Conservation (phyloP, 2,888 invertebrate genomes). For the Colostygia pectinataria region DNA sequence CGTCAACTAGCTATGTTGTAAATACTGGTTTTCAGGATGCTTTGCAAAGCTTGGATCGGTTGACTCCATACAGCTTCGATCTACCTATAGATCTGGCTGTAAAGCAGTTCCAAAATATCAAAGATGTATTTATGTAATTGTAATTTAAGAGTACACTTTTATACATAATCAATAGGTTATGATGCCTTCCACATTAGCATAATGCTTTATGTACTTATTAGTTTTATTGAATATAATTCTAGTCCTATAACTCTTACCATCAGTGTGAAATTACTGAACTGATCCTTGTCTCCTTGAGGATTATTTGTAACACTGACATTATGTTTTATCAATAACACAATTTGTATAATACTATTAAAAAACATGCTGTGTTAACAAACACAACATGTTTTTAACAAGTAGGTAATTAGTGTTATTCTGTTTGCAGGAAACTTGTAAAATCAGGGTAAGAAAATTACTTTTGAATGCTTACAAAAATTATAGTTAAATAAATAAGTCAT, state of each 20-base stretch:
- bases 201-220: conserved; percentile 41
- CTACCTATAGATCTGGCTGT: conserved; percentile 98
- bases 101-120: conserved; percentile 98
- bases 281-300: too few relatives aligned
- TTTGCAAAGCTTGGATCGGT: conserved; percentile 92
- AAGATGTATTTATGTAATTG: conserved; percentile 93
- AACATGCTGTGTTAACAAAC: too few relatives aligned
- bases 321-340: too few relatives aligned
- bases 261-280: too few relatives aligned
- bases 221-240: conserved; percentile 37
- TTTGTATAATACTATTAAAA: too few relatives aligned
- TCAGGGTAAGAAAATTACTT: too few relatives aligned
- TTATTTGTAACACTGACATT: too few relatives aligned
- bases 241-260: conserved; percentile 37
- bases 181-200: conserved; percentile 56
- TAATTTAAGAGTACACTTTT: conserved; percentile 60
- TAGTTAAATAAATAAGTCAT: too few relatives aligned
- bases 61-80: conserved; percentile 93
- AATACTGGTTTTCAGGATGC: conserved; percentile 99
- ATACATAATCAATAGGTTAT: conserved; percentile 54
- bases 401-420: too few relatives aligned
- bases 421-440: too few relatives aligned
- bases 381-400: too few relatives aligned
- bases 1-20: conserved; percentile 96
- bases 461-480: too few relatives aligned